phyloP scores from a whole-genome alignment of 2,113 vertebrate species.

The Pituophis catenifer region DNA sequence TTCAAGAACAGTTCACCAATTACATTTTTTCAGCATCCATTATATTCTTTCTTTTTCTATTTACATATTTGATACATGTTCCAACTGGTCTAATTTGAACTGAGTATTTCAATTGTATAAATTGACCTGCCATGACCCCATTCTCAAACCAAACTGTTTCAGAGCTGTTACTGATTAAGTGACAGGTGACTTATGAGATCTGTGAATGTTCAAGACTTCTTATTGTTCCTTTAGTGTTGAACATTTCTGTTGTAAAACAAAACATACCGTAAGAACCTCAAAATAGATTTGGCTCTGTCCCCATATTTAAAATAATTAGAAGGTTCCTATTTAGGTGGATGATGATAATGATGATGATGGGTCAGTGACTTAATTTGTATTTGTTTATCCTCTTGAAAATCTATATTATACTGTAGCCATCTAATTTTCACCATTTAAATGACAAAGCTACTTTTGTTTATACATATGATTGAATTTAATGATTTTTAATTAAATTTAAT shows the following conservation, averaged over 20 bases:
- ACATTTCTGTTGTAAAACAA: background rate
- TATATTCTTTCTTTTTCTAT: background rate
- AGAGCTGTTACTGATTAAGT: constrained; percentile 23
- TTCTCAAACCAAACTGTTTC: constrained; percentile 3
- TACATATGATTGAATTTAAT: background rate
- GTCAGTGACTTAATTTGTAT: background rate
- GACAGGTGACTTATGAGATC: constrained; percentile 1
- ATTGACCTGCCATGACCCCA: background rate
- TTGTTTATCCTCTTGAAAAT: background rate
- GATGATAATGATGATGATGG: background rate
- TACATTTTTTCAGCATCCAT: background rate
- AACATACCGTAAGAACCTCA: background rate
- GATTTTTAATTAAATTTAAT: too few species aligned
- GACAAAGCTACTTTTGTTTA: background rate
- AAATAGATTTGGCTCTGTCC: background rate
- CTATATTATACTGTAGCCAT: background rate
- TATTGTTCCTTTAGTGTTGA: background rate
- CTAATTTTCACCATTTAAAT: background rate
- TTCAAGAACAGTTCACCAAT: background rate
- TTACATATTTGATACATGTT: background rate
- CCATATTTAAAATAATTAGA: background rate
- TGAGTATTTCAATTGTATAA: background rate
- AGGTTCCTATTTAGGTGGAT: background rate
- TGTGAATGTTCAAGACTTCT: constrained; percentile 18
- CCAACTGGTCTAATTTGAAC: background rate